phyloP scores from a whole-genome alignment of 2,113 vertebrate species.

The Notiomystis cincta region DNA sequence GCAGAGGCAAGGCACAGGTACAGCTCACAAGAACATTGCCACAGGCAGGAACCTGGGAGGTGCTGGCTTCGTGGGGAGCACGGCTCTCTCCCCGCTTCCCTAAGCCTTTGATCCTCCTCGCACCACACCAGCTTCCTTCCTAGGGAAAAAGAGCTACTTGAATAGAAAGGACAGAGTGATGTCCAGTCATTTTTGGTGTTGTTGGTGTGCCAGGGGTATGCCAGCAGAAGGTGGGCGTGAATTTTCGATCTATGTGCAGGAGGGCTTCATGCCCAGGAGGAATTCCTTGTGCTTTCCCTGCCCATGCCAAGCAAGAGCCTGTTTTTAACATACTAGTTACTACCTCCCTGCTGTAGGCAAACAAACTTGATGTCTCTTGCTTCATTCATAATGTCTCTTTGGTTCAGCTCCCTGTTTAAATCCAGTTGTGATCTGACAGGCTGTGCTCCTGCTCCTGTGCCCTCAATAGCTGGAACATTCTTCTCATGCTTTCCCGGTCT shows the following conservation, averaged over 20 bases:
- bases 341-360: neutral
- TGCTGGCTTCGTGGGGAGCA: neutral
- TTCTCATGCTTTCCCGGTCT: constrained; percentile 37
- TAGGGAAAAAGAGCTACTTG: neutral
- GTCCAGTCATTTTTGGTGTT: neutral
- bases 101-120: neutral
- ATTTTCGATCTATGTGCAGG: neutral
- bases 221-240: neutral
- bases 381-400: neutral
- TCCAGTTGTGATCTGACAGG: neutral
- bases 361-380: neutral
- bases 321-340: neutral
- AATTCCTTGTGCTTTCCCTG: neutral
- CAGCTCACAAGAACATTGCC: neutral
- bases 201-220: neutral
- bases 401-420: neutral
- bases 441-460: neutral
- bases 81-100: rapidly evolving
- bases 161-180: neutral
- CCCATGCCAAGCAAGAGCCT: neutral
- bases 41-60: neutral
- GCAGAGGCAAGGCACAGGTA: neutral
- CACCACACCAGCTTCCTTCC: neutral
- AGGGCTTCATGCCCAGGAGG: neutral
- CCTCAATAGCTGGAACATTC: constrained; percentile 48